Conservation (phyloP, 2,113 vertebrate species). For the Xenopus laevis region DNA sequence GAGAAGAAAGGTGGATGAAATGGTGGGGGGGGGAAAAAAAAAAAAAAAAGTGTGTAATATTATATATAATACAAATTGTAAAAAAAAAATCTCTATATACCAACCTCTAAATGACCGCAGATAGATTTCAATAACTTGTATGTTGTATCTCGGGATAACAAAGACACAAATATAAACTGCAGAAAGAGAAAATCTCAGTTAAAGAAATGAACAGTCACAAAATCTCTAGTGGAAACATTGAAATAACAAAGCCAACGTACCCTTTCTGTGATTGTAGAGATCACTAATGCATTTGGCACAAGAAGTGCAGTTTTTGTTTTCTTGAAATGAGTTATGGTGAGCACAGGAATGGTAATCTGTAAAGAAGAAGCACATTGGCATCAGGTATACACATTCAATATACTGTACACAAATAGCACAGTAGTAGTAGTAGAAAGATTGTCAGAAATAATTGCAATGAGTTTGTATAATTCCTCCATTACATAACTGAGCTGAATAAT, state of each 20-base stretch:
- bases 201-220: not conserved
- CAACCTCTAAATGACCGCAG: slow-evolving; percentile 82
- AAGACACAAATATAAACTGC: slow-evolving; percentile 89
- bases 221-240: not conserved
- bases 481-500: too few species aligned
- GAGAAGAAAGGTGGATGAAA: too few species aligned
- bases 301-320: slow-evolving; percentile 93
- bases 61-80: not conserved
- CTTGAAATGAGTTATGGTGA: slow-evolving; percentile 82
- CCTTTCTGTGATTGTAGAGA: slow-evolving; percentile 78
- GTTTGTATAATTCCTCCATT: too few species aligned
- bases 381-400: too few species aligned
- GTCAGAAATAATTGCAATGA: too few species aligned
- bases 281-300: slow-evolving; percentile 88
- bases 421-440: too few species aligned
- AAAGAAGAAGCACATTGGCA: slow-evolving; percentile 44
- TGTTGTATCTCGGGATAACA: slow-evolving; percentile 89
- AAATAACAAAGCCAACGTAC: slow-evolving; percentile 61
- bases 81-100: slow-evolving; percentile 32
- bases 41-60: not conserved
- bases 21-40: too few species aligned
- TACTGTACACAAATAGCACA: too few species aligned
- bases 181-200: slow-evolving; percentile 40
- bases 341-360: slow-evolving; percentile 88
- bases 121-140: slow-evolving; percentile 85